Evolutionary conservation across 2,113 vertebrate species (phyloP).

Genomic region (Engraulis encrasicolus): DNA sequence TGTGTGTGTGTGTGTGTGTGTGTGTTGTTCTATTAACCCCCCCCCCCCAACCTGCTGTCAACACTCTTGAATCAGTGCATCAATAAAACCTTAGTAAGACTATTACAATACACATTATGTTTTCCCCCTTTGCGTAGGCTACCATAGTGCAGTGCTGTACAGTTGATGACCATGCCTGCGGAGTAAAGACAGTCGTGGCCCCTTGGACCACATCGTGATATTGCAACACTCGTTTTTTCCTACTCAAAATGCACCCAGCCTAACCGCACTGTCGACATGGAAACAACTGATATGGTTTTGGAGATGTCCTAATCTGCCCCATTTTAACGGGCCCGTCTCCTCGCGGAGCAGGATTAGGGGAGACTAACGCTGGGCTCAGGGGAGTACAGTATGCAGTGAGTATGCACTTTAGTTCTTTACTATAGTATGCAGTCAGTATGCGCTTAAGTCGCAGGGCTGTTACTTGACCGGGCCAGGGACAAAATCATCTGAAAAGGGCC

Average conservation of each 20-base stretch:
- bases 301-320: background rate
- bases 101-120: background rate
- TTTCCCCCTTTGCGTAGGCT: background rate
- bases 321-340: background rate
- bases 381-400: background rate
- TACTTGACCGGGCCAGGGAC: too few species aligned
- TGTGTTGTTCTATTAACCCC: too few species aligned
- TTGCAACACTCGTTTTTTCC: background rate
- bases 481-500: too few species aligned
- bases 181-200: background rate
- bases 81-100: background rate
- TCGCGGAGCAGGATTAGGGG: background rate
- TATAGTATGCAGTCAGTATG: too few species aligned
- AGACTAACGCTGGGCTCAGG: background rate
- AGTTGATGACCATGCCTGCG: background rate
- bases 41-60: conserved; percentile 5
- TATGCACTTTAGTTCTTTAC: background rate
- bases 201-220: background rate
- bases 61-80: background rate
- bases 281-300: conserved; percentile 15
- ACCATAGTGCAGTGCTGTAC: background rate
- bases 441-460: too few species aligned
- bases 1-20: background rate
- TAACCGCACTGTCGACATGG: background rate
- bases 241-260: background rate